These are phyloP conservation scores for Aspidiotus rigidus DNA, from an alignment of 2,888 invertebrate species.

Conservation along the genomic window DNA sequence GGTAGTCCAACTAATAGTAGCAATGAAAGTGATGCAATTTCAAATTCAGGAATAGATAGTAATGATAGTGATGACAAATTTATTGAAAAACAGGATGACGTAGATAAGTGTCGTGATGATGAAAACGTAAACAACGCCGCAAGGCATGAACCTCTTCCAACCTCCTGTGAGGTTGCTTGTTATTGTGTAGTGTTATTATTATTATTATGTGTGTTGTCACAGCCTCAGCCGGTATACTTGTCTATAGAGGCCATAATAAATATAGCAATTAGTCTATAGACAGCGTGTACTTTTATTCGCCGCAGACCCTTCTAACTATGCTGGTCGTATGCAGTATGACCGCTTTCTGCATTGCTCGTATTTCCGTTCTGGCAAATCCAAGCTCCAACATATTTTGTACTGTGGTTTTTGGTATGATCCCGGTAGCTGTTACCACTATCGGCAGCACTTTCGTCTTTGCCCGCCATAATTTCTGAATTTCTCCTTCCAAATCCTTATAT, in stretches of 20 bases:
- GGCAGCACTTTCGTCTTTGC: neutral
- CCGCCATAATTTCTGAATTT: neutral
- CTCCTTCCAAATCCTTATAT: neutral
- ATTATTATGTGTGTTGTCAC: no score
- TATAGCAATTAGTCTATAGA: neutral
- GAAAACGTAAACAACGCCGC: no score
- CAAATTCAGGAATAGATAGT: no score
- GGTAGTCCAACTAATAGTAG: no score
- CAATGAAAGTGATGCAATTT: no score
- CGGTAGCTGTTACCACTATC: neutral
- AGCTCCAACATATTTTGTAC: constrained; percentile 1
- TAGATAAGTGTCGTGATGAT: no score
- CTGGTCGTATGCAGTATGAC: neutral
- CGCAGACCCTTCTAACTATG: neutral
- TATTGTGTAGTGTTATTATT: no score
- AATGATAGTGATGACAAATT: no score
- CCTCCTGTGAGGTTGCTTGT: no score
- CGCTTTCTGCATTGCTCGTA: neutral
- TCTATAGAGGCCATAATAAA: neutral
- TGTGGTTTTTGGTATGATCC: neutral
- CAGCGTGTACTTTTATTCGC: neutral
- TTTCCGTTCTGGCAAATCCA: neutral
- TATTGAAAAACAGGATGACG: no score
- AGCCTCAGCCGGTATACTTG: neutral
- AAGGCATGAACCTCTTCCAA: no score